Evolutionary conservation across 2,797 vertebrate species (phyloP), one percentile per base, ranked within the genome.

Genomic region (Acropternis orthonyx): DNA sequence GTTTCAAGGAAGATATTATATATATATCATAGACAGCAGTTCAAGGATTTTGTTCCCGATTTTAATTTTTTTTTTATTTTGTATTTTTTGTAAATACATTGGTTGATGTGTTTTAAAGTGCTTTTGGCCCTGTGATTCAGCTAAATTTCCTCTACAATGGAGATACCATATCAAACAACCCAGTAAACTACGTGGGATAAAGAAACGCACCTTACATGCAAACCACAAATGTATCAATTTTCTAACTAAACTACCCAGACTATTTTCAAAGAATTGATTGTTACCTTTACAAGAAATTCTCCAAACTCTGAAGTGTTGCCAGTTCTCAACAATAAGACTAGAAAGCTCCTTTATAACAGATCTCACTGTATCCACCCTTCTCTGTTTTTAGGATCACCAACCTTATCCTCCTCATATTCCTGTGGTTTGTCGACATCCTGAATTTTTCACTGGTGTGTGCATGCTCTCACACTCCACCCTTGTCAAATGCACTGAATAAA

Each of bases 391-490:
- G 18, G 26, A 46, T 15, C 12, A 9, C 9, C 37, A 37, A 6
- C 2, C 1, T 72, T 37, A n/a, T 0, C 0, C 27, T 58, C 15
- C 17, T 27, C 11, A 43, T 37, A 52, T 17, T 65, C 12, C 14
- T 21, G 10, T 1, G 4, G 10, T 14, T 32, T 74, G 34, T 43
- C 43, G 73, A 18, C 41, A 43, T 27, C 21, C 7, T 15, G 14
- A 68, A 37, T n/a, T n/a, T 15, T 51, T 68, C 15, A 37, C 20
- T 52, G n/a, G 3, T 8, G 6, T 58, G 54, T 27, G 4, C 30
- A 37, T 0, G 1, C 17, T 90, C 17, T 27, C 32, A 26, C 7
- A 52, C 18, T 23, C 14, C 24, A 43, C 9, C 34, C 11, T 32
- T 18, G 11, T 23, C 34, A 83, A 63, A 49, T 9, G 17, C 9